Conservation (phyloP, 2,888 invertebrate genomes). For the Lochmaea capreae region DNA sequence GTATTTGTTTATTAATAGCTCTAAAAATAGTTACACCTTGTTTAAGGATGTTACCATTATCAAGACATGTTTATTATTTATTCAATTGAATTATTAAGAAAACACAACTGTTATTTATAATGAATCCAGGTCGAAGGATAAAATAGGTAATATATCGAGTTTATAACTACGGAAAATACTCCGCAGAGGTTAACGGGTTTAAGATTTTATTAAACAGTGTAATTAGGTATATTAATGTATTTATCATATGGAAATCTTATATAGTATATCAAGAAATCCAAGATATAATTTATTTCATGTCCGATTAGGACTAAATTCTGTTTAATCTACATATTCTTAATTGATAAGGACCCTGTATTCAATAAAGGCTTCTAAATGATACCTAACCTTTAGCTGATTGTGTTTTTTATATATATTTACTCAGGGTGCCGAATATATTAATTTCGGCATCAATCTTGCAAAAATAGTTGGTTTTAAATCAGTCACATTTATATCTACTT, state of each 20-base stretch:
- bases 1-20: background rate
- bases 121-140: background rate
- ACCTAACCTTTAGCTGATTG: conserved; percentile 62
- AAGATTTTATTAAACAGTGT: conserved; percentile 35
- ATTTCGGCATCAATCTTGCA: conserved; percentile 51
- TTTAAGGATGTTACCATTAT: too few species aligned
- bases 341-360: conserved; percentile 66
- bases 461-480: conserved; percentile 52
- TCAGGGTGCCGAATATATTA: conserved; percentile 53
- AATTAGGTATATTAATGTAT: conserved; percentile 45
- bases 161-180: conserved; percentile 4
- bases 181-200: conserved; percentile 1
- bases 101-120: background rate
- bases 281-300: conserved; percentile 58
- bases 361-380: conserved; percentile 66
- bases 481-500: conserved; percentile 54
- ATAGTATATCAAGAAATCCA: conserved; percentile 58
- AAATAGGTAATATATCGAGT: background rate
- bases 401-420: conserved; percentile 52
- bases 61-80: background rate
- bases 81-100: background rate
- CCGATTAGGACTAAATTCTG: conserved; percentile 56
- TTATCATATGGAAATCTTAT: conserved; percentile 49
- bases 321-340: conserved; percentile 63
- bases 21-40: too few species aligned